Evolutionary conservation across 2,888 invertebrate genomes (phyloP), one percentile per base, ranked within the genome.

Genomic region (Rutpela maculata): DNA sequence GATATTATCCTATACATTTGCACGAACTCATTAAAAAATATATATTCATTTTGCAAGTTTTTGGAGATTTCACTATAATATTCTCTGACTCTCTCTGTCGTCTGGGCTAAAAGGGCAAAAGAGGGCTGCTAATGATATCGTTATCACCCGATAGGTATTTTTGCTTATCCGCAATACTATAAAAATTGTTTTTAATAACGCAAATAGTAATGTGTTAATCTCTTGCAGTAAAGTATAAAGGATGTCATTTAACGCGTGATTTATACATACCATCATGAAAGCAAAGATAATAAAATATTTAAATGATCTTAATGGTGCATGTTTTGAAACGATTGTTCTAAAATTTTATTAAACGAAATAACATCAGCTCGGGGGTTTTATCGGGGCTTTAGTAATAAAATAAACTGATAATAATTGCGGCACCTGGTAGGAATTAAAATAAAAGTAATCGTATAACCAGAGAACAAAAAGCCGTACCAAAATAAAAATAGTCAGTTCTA

Each of bases 371-470:
- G 12, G 31, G 38, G 38, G 19, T 65, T 65, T 65, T 65, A 70
- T 19, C 43, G 60, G 11, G 19, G 31, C 26, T 10, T 19, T 9
- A 38, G 19, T 26, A 59, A 70, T 70, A 70, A 70, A 70, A 17
- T 19, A 38, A 17, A 70, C 19, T 60, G 43, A 60, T 60, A 60
- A 70, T 60, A 70, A 70, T 50, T 70, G 57, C 50, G 50, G 70
- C 70, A 70, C 70, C 70, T 70, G 70, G 70, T n/a, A 43, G 38
- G 43, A 26, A 62, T 62, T 70, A 70, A 70, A 60, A 70, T 19
- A 38, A 59, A 22, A 50, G 57, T 70, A 43, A 70, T 50, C 38
- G 70, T 43, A 43, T 17, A 35, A 43, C n/a, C 19, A 38, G 59
- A 59, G 70, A 70, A 70, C 70, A 60, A 70, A 70, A 70, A 70